Evolutionary conservation across 1,140 invertebrate genomes (phyloP), one percentile per base, ranked within the genome.

Genomic region (Sinonovacula constricta): DNA sequence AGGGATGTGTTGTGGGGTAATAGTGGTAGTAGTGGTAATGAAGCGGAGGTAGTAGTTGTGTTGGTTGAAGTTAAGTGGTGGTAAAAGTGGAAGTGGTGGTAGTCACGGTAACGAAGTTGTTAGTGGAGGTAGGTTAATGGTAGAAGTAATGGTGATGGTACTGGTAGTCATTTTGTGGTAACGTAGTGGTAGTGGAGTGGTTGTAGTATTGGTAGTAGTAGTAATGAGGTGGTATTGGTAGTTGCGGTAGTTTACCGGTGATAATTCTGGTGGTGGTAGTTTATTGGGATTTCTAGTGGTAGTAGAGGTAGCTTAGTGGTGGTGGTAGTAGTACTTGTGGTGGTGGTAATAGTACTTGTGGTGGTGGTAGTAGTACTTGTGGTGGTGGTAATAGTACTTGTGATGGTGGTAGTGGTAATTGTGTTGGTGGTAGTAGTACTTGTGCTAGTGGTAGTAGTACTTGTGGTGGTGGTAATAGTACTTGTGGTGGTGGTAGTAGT

Each of bases 381-480:
- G 7, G n/a, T 57, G 31, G 74, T 70, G 72, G 66, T 70, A 71
- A 60, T 34, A 77, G 74, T 39, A 36, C 66, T 59, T 28, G 65
- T 36, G 14, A 65, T 59, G 30, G 74, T 57, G 28, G 39, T 70
- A 70, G 74, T 70, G 31, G 65, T 57, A 31, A 39, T 56, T 72
- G 74, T 57, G 18, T 36, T 59, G 28, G 39, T 70, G 33, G 39
- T 57, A 72, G 74, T 70, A 0, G 74, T 70, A 54, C 66, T 36
- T 24, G 1, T 18, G 31, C 33, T 70, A 71, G 65, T 57, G 5
- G 66, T 57, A 53, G 65, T 57, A 72, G 63, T 57, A 53, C 66
- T 57, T 53, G 74, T 70, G 12, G 65, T 57, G 30, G 39, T 31
- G 72, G 65, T 57, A 12, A 30, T 57, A 77, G 74, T 26, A 34